These are phyloP conservation scores for Proales similis DNA, from an alignment of 1,140 invertebrate species.

Conservation along the genomic window DNA sequence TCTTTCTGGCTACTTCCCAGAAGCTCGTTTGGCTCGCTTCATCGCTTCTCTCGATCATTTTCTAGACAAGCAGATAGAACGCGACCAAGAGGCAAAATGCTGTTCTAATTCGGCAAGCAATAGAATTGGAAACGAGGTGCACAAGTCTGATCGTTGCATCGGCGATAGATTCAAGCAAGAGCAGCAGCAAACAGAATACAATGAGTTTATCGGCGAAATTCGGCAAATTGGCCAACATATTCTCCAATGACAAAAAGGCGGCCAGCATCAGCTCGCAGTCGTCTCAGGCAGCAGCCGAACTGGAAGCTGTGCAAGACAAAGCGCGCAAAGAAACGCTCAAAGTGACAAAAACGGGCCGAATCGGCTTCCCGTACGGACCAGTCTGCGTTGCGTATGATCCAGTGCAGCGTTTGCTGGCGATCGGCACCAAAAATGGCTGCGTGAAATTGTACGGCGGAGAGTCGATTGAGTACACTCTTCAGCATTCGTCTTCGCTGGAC, in stretches of 20 bases:
- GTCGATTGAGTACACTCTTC: slow-evolving; percentile 34
- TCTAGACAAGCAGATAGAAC: too few relatives aligned
- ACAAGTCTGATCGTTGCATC: too few relatives aligned
- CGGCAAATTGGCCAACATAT: slow-evolving; percentile 38
- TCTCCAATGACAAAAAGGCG: slow-evolving; percentile 31
- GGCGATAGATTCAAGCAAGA: too few relatives aligned
- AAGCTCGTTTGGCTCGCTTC: too few relatives aligned
- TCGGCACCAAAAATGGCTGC: slow-evolving; percentile 88
- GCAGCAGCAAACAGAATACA: too few relatives aligned
- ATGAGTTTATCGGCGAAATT: slow-evolving; percentile 37
- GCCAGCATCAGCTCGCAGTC: background rate
- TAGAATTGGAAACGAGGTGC: too few relatives aligned
- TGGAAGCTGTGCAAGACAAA: slow-evolving; percentile 33
- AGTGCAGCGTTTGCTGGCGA: slow-evolving; percentile 86
- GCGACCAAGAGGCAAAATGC: too few relatives aligned
- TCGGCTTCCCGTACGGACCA: slow-evolving; percentile 96
- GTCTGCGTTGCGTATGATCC: slow-evolving; percentile 94
- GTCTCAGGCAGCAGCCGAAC: slow-evolving; percentile 1
- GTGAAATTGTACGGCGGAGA: slow-evolving; percentile 71
- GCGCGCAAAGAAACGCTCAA: slow-evolving; percentile 33
- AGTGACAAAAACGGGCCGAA: slow-evolving; percentile 72
- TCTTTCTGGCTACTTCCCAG: too few relatives aligned
- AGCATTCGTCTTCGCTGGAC: slow-evolving; percentile 6
- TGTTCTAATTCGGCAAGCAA: too few relatives aligned
- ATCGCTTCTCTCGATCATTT: too few relatives aligned